Conservation (phyloP, 2,888 invertebrate species). For the Tetheella fluctuosa region DNA sequence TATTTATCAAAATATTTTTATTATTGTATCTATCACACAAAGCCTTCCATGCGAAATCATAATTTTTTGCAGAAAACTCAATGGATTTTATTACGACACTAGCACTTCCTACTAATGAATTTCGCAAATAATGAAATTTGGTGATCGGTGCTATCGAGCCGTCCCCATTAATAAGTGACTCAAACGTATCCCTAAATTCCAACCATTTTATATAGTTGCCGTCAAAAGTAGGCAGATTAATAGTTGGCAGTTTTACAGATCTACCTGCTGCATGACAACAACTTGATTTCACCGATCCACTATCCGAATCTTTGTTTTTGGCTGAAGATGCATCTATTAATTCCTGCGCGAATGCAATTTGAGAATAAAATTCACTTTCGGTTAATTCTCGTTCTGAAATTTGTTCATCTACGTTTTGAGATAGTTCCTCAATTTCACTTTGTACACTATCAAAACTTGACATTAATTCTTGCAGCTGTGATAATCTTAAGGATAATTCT, state of each 20-base stretch:
- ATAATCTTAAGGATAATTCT: too few relatives aligned
- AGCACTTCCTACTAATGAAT: constrained; percentile 26
- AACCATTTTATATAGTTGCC: constrained; percentile 28
- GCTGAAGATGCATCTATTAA: constrained; percentile 8
- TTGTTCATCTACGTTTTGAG: constrained; percentile 7
- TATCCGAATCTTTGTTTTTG: constrained; percentile 7
- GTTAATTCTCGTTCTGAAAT: constrained; percentile 10
- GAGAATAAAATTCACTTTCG: constrained; percentile 11
- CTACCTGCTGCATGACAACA: too few relatives aligned
- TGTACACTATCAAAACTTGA: background rate
- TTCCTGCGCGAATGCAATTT: constrained; percentile 10
- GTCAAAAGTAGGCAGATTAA: constrained; percentile 25
- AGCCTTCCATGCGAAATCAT: background rate
- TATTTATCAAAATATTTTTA: constrained; percentile 20
- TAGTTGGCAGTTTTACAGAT: too few relatives aligned
- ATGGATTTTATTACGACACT: constrained; percentile 12
- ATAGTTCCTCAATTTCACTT: constrained; percentile 9
- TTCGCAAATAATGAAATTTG: constrained; percentile 33
- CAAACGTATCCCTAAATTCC: constrained; percentile 29
- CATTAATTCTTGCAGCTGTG: too few relatives aligned
- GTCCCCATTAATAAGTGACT: constrained; percentile 29
- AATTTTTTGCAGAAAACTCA: too few relatives aligned
- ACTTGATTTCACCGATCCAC: too few relatives aligned
- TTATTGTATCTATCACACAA: constrained; percentile 16
- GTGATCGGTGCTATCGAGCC: constrained; percentile 27